Evolutionary conservation across 1,140 invertebrate genomes (phyloP), one percentile per base, ranked within the genome.

Genomic region (Leptinotarsa defecta): DNA sequence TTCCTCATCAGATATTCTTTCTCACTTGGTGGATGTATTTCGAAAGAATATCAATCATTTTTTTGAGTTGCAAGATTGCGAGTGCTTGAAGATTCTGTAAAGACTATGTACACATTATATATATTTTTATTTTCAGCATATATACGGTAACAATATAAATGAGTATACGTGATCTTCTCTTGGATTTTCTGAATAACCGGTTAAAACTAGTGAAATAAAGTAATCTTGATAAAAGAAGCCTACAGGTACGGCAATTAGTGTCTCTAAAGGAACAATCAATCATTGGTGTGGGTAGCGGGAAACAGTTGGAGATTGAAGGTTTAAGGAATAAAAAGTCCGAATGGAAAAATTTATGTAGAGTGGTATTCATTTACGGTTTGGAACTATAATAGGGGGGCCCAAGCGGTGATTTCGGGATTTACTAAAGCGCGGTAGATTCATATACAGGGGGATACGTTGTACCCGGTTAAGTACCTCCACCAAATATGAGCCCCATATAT

Each of bases 211-310:
- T 65, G 63, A 65, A 65, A 65, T 65, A 27, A 65, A 65, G 63
- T 20, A 65, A 65, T 65, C 63, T 65, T 65, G 63, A 65, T 65
- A 65, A 65, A 65, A 65, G 15, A 17, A 24, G 63, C 63, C 63
- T 65, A 22, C n/a, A 65, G 63, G 63, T 4, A 65, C n/a, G 63
- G 20, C 22, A 65, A 65, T 65, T 65, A 65, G 2, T 65, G n/a
- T 65, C 63, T 65, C 11, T 65, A 65, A 65, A 65, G 19, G 20
- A 65, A 65, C 63, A 65, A 65, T 65, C 63, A 24, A 22, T 13
- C 63, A 65, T 65, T 22, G 24, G 15, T 20, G 63, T 65, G 11
- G 63, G 17, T 0, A 62, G 34, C n/a, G 13, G 52, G 3, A 17
- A 57, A 15, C 6, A 57, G 15, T 57, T 15, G n/a, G 52, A 57